A percentile compares a stretch with the other conserved stretches of the same genome.
Conservation (phyloP, 2,888 invertebrate genomes). For the Cryptops parisi region DNA sequence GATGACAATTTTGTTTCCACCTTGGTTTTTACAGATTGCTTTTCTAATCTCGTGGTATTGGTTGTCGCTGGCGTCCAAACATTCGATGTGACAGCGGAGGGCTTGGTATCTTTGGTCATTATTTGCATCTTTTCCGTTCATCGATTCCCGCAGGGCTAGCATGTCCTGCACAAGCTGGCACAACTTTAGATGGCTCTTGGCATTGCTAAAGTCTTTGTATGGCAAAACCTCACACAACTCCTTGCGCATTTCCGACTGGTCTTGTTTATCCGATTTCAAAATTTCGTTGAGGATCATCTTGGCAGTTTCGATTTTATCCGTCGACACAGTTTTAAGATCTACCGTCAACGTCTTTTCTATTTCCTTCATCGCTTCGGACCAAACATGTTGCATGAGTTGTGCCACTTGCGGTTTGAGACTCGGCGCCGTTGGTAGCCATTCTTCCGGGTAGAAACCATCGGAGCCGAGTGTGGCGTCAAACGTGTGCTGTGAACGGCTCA, state of each 20-base stretch:
- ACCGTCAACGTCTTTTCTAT: neutral
- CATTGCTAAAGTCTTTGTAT: neutral
- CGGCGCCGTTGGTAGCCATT: neutral
- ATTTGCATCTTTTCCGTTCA: neutral
- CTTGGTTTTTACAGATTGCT: neutral
- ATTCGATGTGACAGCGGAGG: conserved; percentile 2
- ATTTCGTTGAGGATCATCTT: neutral
- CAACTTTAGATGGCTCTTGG: neutral
- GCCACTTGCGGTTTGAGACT: neutral
- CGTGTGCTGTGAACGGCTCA: neutral
- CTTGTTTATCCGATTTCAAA: neutral
- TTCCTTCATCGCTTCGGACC: conserved; percentile 5
- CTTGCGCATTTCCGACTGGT: neutral
- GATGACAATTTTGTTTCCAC: neutral
- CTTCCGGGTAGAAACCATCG: neutral
- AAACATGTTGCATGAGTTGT: conserved; percentile 1
- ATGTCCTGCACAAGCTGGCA: neutral
- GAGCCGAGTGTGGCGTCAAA: neutral
- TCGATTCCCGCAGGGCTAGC: neutral
- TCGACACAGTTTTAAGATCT: neutral
- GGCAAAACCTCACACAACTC: neutral
- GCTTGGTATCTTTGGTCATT: conserved; percentile 1
- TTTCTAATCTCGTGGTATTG: neutral
- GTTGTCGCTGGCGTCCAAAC: neutral
- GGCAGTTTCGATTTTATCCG: neutral